Base-by-base conservation (phyloP, 2,888 invertebrate genomes). In the Rhabditoides inermis region DNA sequence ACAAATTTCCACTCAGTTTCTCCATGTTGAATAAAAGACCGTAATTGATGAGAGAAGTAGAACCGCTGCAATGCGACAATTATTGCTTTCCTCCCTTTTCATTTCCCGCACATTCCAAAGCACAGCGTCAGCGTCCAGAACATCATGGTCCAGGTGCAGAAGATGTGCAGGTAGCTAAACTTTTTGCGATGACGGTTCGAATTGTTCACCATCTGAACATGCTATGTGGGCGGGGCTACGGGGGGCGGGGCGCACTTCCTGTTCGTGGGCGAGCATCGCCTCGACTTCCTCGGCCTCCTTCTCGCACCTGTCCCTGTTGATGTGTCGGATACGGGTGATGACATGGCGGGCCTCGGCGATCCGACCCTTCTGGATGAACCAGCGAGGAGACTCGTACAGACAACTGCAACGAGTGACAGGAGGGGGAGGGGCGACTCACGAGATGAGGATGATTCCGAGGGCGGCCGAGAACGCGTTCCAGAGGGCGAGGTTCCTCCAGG, bases 1-100 rank as follows among this genome's bases (percentile, higher is more conserved):
- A 73, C 26, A 73, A 67, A 2, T 66, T 65, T 1, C 70, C 70
- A 10, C 60, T 58, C 18, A 71, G 52, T 35, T 69, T 64, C 41
- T 73, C 73, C 70, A 73, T 68, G 51, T 73, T 73, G 60, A 73
- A 73, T 6, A 72, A 48, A n/a, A 73, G 60, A 12, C 71, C 66
- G 46, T 73, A 73, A 47, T 64, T 64, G 23, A 72, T 60, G 10
- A 73, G 58, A 7, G 66, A 65, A 1, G 66, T 69, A 2, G 64
- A 51, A 39, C 64, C 58, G 40, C 69, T 69, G 51, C 3, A 58
- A 40, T 12, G 10, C 12, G n/a, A n/a, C n/a, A n/a, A n/a, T n/a
- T n/a, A n/a, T n/a, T n/a, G n/a, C n/a, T n/a, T n/a, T n/a, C n/a
- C n/a, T n/a, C n/a, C n/a, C n/a, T n/a, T n/a, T n/a, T n/a, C n/a